These are phyloP conservation scores for Erebia epiphron DNA, from an alignment of 2,888 invertebrate species.

Conservation along the genomic window DNA sequence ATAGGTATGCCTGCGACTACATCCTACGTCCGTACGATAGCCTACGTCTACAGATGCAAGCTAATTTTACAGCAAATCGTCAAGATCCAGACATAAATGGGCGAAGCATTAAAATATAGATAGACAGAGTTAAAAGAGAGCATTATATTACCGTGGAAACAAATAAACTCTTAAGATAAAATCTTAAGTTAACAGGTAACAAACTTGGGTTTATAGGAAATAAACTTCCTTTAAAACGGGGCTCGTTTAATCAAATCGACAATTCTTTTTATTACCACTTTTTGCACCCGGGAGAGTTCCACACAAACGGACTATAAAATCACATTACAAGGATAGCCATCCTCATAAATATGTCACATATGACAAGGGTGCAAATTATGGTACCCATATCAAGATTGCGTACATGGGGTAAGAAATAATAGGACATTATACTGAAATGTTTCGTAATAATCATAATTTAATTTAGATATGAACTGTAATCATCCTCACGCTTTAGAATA, in stretches of 20 bases:
- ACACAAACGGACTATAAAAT: slow-evolving; percentile 37
- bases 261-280: slow-evolving; percentile 16
- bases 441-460: slow-evolving; percentile 33
- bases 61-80: too few species aligned
- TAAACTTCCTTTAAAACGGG: not conserved
- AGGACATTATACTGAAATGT: slow-evolving; percentile 33
- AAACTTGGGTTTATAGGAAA: not conserved
- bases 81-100: too few species aligned
- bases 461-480: slow-evolving; percentile 34
- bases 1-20: too few species aligned
- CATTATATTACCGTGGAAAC: not conserved
- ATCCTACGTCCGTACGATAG: too few species aligned
- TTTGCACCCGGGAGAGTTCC: slow-evolving; percentile 6
- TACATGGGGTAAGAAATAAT: slow-evolving; percentile 25
- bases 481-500: slow-evolving; percentile 12
- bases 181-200: not conserved
- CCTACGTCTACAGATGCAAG: too few species aligned
- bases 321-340: slow-evolving; percentile 39
- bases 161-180: not conserved
- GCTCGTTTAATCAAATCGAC: slow-evolving; percentile 6
- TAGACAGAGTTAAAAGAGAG: not conserved
- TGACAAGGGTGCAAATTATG: slow-evolving; percentile 48
- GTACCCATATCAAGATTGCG: slow-evolving; percentile 44
- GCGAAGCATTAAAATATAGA: too few species aligned
- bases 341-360: slow-evolving; percentile 44